phyloP scores from a whole-genome alignment of 2,797 vertebrate genomes.

The Threskiornis aethiopicus region DNA sequence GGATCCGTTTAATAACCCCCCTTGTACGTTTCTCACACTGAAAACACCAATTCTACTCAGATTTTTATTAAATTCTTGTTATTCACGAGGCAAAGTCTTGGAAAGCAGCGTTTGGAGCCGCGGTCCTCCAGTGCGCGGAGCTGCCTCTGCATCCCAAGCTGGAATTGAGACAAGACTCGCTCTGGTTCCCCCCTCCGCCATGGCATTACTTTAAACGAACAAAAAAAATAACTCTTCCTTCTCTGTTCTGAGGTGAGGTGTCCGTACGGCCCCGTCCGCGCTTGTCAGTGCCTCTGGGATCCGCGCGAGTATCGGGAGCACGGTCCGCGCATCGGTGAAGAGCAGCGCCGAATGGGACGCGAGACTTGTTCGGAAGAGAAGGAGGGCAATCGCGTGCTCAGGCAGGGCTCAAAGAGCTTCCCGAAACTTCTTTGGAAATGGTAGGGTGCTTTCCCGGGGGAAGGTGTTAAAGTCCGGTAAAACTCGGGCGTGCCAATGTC shows the following conservation, averaged over 20 bases:
- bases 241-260: background rate
- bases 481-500: background rate
- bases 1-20: background rate
- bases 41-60: background rate
- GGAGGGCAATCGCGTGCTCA: background rate
- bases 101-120: background rate
- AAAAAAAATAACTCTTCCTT: background rate
- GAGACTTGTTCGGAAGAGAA: background rate
- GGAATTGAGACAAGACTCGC: background rate
- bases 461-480: background rate
- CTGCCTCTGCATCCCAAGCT: background rate
- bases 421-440: background rate
- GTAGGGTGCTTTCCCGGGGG: background rate
- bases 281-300: background rate
- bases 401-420: background rate
- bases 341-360: fast-evolving
- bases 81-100: background rate
- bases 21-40: fast-evolving
- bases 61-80: background rate
- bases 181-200: background rate
- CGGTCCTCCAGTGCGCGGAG: fast-evolving
- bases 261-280: fast-evolving
- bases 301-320: fast-evolving
- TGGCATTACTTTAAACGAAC: background rate
- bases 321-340: fast-evolving